phyloP scores from a whole-genome alignment of 2,797 vertebrate genomes.

The Micrastur ruficollis region DNA sequence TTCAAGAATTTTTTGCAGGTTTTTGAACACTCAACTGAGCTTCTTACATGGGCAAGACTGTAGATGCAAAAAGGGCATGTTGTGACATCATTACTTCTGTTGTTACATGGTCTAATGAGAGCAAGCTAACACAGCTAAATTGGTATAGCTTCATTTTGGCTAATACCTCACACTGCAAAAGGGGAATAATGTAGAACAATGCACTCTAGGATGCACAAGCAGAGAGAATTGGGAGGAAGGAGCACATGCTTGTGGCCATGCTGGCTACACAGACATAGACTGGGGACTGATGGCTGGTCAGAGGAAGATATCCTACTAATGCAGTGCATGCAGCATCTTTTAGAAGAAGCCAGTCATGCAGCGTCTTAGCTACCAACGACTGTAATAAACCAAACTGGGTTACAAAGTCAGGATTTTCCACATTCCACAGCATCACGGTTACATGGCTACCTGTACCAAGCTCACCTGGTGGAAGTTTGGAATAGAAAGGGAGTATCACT shows the following conservation, averaged over 20 bases:
- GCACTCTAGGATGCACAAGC: background rate
- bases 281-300: background rate
- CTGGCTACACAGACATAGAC: background rate
- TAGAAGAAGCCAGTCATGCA: background rate
- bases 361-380: background rate
- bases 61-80: background rate
- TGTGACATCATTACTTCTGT: background rate
- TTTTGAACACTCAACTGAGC: background rate
- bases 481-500: background rate
- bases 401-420: background rate
- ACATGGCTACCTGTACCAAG: background rate
- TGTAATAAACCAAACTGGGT: background rate
- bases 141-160: background rate
- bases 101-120: background rate
- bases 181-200: background rate
- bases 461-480: background rate
- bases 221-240: background rate
- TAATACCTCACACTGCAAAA: background rate
- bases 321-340: background rate
- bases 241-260: rapidly evolving
- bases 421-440: rapidly evolving
- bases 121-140: background rate
- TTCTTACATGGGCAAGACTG: background rate
- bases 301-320: background rate
- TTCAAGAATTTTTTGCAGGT: background rate